A percentile compares a stretch with the other conserved stretches of the same genome.
phyloP scores from a whole-genome alignment of 2,888 invertebrate species.

The Drosophila maculinotata region DNA sequence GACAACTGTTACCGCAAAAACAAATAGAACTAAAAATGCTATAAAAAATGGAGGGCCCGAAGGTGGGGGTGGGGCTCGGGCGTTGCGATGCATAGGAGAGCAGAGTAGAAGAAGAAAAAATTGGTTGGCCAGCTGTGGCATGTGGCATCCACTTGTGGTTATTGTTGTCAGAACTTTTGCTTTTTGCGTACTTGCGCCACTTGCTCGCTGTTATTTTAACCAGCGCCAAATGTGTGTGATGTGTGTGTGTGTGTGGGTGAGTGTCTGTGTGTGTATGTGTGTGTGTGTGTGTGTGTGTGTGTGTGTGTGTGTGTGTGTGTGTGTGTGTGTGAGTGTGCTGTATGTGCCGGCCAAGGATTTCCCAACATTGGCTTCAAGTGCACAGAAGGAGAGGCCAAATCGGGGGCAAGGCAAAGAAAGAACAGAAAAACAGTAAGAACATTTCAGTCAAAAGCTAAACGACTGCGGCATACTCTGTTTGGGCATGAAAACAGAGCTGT shows the following conservation, averaged over 20 bases:
- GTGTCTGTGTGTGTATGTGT: slow-evolving; percentile 17
- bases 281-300: slow-evolving; percentile 9
- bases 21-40: slow-evolving; percentile 52
- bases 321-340: slow-evolving; percentile 11
- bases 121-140: slow-evolving; percentile 60
- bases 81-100: slow-evolving; percentile 1
- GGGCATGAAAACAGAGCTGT: too few relatives aligned
- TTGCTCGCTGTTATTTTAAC: slow-evolving; percentile 67
- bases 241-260: slow-evolving; percentile 9
- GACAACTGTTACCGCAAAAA: slow-evolving; percentile 75
- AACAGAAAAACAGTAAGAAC: neutral
- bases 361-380: slow-evolving; percentile 27
- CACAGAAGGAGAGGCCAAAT: slow-evolving; percentile 2
- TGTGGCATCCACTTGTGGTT: slow-evolving; percentile 79
- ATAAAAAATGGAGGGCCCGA: slow-evolving; percentile 33
- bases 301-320: slow-evolving; percentile 19
- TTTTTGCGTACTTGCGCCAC: slow-evolving; percentile 55
- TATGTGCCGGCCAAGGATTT: too few relatives aligned
- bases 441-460: neutral
- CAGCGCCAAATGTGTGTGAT: slow-evolving; percentile 48
- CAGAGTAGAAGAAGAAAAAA: slow-evolving; percentile 25
- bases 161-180: slow-evolving; percentile 76
- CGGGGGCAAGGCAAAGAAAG: slow-evolving; percentile 16
- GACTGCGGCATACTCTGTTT: neutral
- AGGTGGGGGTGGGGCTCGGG: neutral